A percentile compares a stretch with the other conserved stretches of the same genome.
These are phyloP conservation scores for Pelvicachromis taeniatus DNA, from an alignment of 2,113 vertebrate species.

Conservation along the genomic window DNA sequence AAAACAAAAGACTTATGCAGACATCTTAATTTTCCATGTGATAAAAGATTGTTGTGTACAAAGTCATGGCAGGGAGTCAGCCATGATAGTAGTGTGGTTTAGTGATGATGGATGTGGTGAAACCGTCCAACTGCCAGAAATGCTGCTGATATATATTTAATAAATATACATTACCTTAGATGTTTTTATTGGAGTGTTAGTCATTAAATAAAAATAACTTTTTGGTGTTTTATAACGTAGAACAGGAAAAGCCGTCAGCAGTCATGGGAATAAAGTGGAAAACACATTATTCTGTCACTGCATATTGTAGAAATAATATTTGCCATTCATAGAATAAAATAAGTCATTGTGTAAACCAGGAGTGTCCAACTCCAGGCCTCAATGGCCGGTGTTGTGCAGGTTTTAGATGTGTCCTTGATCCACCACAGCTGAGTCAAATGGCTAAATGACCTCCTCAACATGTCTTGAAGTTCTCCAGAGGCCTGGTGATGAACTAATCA, in stretches of 20 bases:
- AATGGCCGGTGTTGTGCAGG: too few species aligned
- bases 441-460: too few species aligned
- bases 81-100: background rate
- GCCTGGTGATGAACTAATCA: too few species aligned
- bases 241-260: rapidly evolving
- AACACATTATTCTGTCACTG: background rate
- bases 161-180: background rate
- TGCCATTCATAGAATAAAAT: background rate
- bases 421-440: too few species aligned
- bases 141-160: background rate
- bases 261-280: too few species aligned
- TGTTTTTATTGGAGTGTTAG: background rate
- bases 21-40: background rate
- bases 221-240: background rate
- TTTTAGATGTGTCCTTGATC: too few species aligned
- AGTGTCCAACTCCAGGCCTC: too few species aligned
- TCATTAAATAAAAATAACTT: too few species aligned
- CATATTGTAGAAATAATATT: background rate
- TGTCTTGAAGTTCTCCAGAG: too few species aligned
- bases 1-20: background rate
- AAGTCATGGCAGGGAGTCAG: background rate
- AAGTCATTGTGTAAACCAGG: background rate
- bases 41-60: background rate
- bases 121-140: background rate
- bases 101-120: background rate